Percentiles rank a stretch among this genome's conserved stretches.
Evolutionary conservation across 2,113 vertebrate species (phyloP).

Genomic region (Coptodon bakossiorum): DNA sequence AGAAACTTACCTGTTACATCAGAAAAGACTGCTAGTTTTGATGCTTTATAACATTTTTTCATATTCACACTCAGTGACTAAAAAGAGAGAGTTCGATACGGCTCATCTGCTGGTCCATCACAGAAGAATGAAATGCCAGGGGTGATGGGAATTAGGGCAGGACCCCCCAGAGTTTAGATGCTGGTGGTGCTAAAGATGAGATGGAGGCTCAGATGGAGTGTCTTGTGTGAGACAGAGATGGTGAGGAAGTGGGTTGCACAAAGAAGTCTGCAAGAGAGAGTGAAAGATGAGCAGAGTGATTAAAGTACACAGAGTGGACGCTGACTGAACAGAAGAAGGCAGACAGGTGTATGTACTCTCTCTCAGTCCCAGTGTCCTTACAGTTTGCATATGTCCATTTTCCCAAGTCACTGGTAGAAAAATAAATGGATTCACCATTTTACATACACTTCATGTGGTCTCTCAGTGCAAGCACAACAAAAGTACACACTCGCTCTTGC

Average conservation of each 20-base stretch:
- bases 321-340: neutral
- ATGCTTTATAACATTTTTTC: neutral
- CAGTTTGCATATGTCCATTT: too few species aligned
- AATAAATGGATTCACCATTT: too few species aligned
- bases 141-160: too few species aligned
- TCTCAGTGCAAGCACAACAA: too few species aligned
- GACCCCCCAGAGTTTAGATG: neutral
- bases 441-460: too few species aligned
- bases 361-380: too few species aligned
- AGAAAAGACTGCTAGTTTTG: neutral
- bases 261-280: neutral
- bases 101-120: neutral
- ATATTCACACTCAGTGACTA: neutral
- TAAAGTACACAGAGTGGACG: neutral
- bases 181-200: neutral
- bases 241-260: neutral
- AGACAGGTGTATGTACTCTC: neutral
- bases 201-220: neutral
- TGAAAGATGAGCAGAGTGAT: neutral
- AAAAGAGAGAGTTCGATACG: neutral
- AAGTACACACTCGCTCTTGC: too few species aligned
- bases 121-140: neutral
- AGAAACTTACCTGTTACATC: neutral
- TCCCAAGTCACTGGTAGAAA: too few species aligned
- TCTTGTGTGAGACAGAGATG: neutral